A percentile compares a stretch with the other conserved stretches of the same genome.
These are phyloP conservation scores for Cyanistes caeruleus DNA, from an alignment of 2,113 vertebrate genomes.

Conservation along the genomic window DNA sequence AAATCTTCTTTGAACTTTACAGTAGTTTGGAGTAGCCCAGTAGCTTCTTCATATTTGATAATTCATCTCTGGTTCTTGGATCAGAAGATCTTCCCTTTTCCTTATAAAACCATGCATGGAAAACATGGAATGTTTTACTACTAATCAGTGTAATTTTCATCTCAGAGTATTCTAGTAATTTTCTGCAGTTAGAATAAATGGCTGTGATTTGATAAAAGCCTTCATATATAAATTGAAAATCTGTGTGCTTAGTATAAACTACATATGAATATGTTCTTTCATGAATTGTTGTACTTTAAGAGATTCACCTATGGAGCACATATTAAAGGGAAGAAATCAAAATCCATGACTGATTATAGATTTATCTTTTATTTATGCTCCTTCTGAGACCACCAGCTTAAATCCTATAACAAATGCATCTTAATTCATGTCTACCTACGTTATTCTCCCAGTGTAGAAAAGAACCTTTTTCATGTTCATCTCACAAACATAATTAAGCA, in stretches of 20 bases:
- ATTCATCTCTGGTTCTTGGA: neutral
- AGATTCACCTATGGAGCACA: neutral
- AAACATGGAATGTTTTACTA: neutral
- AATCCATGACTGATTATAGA: neutral
- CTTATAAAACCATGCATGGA: neutral
- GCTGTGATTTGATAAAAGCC: neutral
- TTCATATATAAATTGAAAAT: neutral
- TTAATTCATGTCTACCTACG: neutral
- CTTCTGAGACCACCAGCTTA: neutral
- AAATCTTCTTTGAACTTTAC: neutral
- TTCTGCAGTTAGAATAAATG: neutral
- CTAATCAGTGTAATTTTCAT: neutral
- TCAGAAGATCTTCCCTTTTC: neutral
- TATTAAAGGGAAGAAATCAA: neutral
- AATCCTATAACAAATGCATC: neutral
- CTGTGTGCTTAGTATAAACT: neutral
- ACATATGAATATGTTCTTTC: neutral
- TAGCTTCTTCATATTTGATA: neutral
- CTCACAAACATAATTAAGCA: neutral
- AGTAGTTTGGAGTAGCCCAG: neutral
- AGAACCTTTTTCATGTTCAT: rapidly evolving
- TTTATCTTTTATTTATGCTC: neutral
- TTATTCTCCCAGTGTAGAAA: neutral
- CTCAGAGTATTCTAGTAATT: neutral
- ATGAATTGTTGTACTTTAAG: neutral